Conservation (phyloP, 2,888 invertebrate genomes). For the Pegoplata infirma region DNA sequence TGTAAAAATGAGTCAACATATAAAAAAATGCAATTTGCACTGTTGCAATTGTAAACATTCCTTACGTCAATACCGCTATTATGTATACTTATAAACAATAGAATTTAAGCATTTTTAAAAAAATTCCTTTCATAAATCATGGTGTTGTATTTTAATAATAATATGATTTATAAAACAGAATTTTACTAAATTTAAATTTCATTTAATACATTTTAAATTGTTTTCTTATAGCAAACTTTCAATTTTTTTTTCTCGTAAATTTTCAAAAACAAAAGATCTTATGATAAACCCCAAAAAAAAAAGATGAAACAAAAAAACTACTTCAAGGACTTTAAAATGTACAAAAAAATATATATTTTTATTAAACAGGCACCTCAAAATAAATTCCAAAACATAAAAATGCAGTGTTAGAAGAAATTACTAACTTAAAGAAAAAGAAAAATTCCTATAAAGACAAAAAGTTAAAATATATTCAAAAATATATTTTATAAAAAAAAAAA, state of each 20-base stretch:
- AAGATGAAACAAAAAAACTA: constrained; percentile 24
- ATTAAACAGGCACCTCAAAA: constrained; percentile 56
- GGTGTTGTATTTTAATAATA: too few species aligned
- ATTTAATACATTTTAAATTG: not conserved
- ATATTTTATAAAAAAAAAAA: constrained; percentile 39
- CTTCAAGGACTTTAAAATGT: constrained; percentile 55
- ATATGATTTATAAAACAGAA: too few species aligned
- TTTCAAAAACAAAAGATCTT: constrained; percentile 28
- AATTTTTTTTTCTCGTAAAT: constrained; percentile 18
- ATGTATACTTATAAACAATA: too few species aligned
- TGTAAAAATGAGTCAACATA: too few species aligned
- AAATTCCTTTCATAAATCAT: not conserved
- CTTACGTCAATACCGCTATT: too few species aligned
- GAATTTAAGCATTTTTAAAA: not conserved
- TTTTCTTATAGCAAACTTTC: constrained; percentile 7
- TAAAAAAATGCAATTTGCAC: too few species aligned
- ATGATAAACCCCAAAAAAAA: constrained; percentile 38
- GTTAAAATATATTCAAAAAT: constrained; percentile 10
- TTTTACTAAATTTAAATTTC: not conserved
- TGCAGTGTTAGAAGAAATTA: constrained; percentile 56
- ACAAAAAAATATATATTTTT: constrained; percentile 48
- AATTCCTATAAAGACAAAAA: constrained; percentile 59
- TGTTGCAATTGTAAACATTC: too few species aligned
- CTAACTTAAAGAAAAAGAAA: constrained; percentile 9
- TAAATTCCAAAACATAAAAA: constrained; percentile 56